Percentiles rank a stretch among this genome's conserved stretches.
These are phyloP conservation scores for Pleuronectes platessa DNA, from an alignment of 2,113 vertebrate species.

Conservation along the genomic window DNA sequence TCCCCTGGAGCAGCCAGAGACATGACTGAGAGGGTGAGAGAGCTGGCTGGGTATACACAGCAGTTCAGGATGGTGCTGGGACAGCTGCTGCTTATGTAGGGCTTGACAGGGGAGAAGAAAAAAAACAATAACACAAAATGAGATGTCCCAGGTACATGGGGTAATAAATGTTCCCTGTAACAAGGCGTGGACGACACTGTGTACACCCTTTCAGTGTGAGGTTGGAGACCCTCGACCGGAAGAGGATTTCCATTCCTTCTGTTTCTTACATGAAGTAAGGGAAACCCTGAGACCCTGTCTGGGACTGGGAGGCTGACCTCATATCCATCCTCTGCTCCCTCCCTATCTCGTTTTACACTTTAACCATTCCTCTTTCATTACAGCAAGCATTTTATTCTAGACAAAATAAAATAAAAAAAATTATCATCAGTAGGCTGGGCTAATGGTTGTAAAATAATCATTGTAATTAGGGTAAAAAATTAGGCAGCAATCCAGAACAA, in stretches of 20 bases:
- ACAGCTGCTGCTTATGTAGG: constrained; percentile 87
- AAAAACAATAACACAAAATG: constrained; percentile 20
- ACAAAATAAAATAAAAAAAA: constrained; percentile 56
- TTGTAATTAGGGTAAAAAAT: constrained; percentile 83
- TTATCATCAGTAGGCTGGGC: constrained; percentile 72
- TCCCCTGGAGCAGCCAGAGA: constrained; percentile 88
- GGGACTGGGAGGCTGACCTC: constrained; percentile 12
- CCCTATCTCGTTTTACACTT: constrained; percentile 20
- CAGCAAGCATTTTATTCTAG: constrained; percentile 48
- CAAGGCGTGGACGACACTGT: constrained; percentile 3
- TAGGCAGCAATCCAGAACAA: constrained; percentile 50
- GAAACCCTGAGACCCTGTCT: constrained; percentile 27
- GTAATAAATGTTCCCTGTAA: background rate
- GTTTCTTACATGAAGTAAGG: constrained; percentile 11
- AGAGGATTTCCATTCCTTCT: constrained; percentile 3
- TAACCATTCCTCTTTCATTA: constrained; percentile 36
- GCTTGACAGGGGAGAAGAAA: no score
- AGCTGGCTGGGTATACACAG: constrained; percentile 92
- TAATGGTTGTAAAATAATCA: constrained; percentile 80
- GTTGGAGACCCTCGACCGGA: background rate
- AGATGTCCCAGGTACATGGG: background rate
- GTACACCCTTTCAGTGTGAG: constrained; percentile 10
- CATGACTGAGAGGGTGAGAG: constrained; percentile 93
- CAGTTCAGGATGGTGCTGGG: constrained; percentile 93
- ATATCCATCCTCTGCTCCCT: constrained; percentile 10